Evolutionary conservation across 2,113 vertebrate genomes (phyloP).

Genomic region (Coracopsis vasa): DNA sequence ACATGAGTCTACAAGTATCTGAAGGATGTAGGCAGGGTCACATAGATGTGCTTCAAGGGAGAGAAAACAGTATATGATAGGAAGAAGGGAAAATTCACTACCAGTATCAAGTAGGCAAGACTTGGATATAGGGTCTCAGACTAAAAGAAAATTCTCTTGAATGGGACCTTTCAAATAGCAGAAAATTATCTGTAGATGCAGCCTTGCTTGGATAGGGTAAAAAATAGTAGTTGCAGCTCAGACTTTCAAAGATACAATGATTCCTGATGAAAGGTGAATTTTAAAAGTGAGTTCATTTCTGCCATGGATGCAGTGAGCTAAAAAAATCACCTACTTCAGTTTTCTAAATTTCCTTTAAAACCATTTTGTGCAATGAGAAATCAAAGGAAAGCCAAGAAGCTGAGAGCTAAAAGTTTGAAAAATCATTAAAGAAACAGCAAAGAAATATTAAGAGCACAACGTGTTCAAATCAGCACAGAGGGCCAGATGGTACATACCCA

Average conservation of each 20-base stretch:
- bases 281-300: background rate
- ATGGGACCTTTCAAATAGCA: background rate
- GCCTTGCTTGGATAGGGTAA: background rate
- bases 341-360: background rate
- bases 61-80: background rate
- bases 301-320: background rate
- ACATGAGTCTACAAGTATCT: background rate
- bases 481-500: constrained; percentile 62
- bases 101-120: background rate
- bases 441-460: constrained; percentile 37
- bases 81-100: background rate
- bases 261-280: background rate
- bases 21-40: background rate
- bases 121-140: background rate
- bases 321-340: background rate
- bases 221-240: background rate
- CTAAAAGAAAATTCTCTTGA: background rate
- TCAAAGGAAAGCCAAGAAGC: constrained; percentile 7
- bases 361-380: background rate
- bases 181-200: background rate
- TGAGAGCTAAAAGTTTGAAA: background rate
- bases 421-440: constrained; percentile 38
- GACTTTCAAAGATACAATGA: background rate
- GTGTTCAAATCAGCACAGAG: constrained; percentile 9
- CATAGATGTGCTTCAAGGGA: background rate